Conservation (phyloP, 2,113 vertebrate genomes). For the Paramormyrops kingsleyae region DNA sequence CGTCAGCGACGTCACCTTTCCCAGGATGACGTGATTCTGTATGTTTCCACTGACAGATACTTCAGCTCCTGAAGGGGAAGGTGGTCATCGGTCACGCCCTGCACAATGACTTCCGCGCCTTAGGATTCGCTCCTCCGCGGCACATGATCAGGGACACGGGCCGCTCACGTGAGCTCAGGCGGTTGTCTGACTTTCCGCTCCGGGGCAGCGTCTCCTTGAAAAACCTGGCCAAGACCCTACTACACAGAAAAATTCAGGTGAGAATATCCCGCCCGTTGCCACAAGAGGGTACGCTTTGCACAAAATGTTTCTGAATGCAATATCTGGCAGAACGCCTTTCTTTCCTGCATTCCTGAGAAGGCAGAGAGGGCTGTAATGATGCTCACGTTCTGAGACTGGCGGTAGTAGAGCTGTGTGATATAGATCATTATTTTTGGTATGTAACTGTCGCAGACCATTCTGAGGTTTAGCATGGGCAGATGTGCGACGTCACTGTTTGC, state of each 20-base stretch:
- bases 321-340: background rate
- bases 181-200: conserved; percentile 45
- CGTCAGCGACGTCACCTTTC: background rate
- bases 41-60: conserved; percentile 59
- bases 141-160: conserved; percentile 80
- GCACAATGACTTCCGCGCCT: conserved; percentile 76
- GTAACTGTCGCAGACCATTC: background rate
- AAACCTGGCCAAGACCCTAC: conserved; percentile 65
- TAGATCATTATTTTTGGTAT: background rate
- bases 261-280: background rate
- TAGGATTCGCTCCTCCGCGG: conserved; percentile 67
- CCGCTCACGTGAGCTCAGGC: conserved; percentile 51
- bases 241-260: conserved; percentile 87
- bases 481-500: background rate
- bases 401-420: background rate
- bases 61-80: conserved; percentile 75
- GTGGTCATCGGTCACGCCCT: conserved; percentile 84
- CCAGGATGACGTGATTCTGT: background rate
- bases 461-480: background rate
- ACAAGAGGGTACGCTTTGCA: background rate
- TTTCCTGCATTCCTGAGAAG: background rate
- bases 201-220: conserved; percentile 64
- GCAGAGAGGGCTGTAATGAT: background rate
- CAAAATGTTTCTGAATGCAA: background rate
- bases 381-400: background rate